phyloP scores from a whole-genome alignment of 2,113 vertebrate species.

The Morone chrysops region DNA sequence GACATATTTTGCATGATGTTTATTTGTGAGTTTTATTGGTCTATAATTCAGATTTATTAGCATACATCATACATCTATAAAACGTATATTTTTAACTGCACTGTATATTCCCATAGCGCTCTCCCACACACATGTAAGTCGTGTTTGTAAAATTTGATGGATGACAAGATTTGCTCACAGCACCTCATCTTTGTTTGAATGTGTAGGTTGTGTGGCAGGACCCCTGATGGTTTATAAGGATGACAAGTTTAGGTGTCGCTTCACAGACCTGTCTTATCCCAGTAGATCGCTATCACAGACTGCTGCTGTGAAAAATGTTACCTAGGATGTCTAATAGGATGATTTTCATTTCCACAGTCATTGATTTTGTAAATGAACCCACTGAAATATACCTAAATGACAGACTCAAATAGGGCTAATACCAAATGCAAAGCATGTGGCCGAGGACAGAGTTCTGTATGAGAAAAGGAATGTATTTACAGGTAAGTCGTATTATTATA shows the following conservation, averaged over 20 bases:
- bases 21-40: slow-evolving; percentile 41
- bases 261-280: slow-evolving; percentile 33
- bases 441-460: slow-evolving; percentile 4
- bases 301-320: slow-evolving; percentile 49
- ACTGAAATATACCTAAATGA: slow-evolving; percentile 38
- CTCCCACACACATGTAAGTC: neutral
- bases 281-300: slow-evolving; percentile 43
- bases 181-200: slow-evolving; percentile 25
- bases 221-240: slow-evolving; percentile 60
- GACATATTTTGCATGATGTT: slow-evolving; percentile 41
- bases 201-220: slow-evolving; percentile 34
- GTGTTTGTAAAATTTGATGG: slow-evolving; percentile 44
- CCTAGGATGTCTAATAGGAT: slow-evolving; percentile 39
- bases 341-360: slow-evolving; percentile 49
- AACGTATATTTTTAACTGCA: slow-evolving; percentile 33
- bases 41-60: slow-evolving; percentile 39
- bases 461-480: slow-evolving; percentile 22
- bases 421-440: slow-evolving; percentile 22
- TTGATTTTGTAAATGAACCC: slow-evolving; percentile 59
- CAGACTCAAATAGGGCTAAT: slow-evolving; percentile 38
- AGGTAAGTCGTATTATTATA: slow-evolving; percentile 7
- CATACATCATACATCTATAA: slow-evolving; percentile 13
- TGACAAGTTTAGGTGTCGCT: slow-evolving; percentile 52
- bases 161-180: slow-evolving; percentile 41
- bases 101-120: slow-evolving; percentile 14